phyloP scores from a whole-genome alignment of 2,797 vertebrate species.

The Gobio occitaniae region DNA sequence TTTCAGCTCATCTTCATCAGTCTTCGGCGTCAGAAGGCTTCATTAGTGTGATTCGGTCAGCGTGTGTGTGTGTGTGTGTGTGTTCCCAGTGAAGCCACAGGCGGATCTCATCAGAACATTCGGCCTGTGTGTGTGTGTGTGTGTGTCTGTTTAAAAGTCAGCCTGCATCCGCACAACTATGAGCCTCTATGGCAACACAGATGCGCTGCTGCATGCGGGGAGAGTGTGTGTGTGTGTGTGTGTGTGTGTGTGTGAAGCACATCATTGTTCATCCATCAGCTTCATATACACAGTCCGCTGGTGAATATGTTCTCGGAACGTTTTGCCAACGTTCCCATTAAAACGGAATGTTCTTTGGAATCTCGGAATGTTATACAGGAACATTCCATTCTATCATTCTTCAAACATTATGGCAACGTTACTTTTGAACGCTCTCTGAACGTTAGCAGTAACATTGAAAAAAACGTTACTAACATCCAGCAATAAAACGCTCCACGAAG shows the following conservation, averaged over 20 bases:
- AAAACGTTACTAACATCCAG: too few relatives aligned
- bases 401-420: too few relatives aligned
- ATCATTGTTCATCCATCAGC: conserved; percentile 23
- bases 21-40: neutral
- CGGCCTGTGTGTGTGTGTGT: neutral
- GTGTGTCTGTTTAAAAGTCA: conserved; percentile 80
- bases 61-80: conserved; percentile 15
- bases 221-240: neutral
- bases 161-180: conserved; percentile 68
- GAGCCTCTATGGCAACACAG: conserved; percentile 84
- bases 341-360: too few relatives aligned
- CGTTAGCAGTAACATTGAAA: too few relatives aligned
- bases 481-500: too few relatives aligned
- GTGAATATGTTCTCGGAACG: too few relatives aligned
- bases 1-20: neutral
- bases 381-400: too few relatives aligned
- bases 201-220: neutral
- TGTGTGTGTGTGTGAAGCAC: neutral
- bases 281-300: neutral
- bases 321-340: too few relatives aligned
- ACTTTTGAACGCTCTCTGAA: too few relatives aligned
- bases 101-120: conserved; percentile 15
- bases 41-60: neutral
- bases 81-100: conserved; percentile 4
- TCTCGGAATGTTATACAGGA: too few relatives aligned